Evolutionary conservation across 2,888 invertebrate species (phyloP).

Genomic region (Leptinotarsa tumamoca): DNA sequence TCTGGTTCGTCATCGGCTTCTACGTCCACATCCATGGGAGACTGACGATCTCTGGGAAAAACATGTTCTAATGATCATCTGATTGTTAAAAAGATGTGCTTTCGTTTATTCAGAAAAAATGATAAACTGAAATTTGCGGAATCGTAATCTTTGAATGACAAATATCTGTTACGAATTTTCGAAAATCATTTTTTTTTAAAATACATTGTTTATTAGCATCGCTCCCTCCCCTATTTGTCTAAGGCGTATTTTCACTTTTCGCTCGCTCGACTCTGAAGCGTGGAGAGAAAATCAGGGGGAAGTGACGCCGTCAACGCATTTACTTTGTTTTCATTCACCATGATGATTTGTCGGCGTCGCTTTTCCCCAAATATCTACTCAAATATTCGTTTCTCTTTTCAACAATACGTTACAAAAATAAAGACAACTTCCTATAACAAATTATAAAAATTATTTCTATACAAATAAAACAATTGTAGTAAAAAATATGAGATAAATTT

Average conservation of each 20-base stretch:
- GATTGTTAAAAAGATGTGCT: background rate
- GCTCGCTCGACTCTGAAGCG: background rate
- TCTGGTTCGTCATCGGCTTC: slow-evolving; percentile 5
- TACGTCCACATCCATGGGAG: slow-evolving; percentile 1
- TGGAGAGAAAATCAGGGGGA: slow-evolving; percentile 8
- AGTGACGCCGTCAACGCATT: background rate
- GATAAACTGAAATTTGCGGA: background rate
- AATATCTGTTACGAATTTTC: too few relatives aligned
- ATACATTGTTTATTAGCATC: too few relatives aligned
- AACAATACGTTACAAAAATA: background rate
- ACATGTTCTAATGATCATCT: background rate
- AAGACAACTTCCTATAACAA: background rate
- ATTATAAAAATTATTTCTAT: background rate
- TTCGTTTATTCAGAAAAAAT: background rate
- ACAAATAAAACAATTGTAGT: slow-evolving; percentile 11
- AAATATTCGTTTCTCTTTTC: background rate
- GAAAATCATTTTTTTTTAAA: too few relatives aligned
- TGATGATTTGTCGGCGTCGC: slow-evolving; percentile 15
- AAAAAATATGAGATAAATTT: background rate
- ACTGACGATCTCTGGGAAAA: slow-evolving; percentile 1
- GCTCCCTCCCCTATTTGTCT: background rate
- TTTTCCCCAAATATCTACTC: background rate
- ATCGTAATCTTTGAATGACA: too few relatives aligned
- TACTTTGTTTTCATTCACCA: slow-evolving; percentile 8
- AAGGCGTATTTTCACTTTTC: too few relatives aligned